phyloP scores from a whole-genome alignment of 2,797 vertebrate genomes.

The Nyctibius grandis region DNA sequence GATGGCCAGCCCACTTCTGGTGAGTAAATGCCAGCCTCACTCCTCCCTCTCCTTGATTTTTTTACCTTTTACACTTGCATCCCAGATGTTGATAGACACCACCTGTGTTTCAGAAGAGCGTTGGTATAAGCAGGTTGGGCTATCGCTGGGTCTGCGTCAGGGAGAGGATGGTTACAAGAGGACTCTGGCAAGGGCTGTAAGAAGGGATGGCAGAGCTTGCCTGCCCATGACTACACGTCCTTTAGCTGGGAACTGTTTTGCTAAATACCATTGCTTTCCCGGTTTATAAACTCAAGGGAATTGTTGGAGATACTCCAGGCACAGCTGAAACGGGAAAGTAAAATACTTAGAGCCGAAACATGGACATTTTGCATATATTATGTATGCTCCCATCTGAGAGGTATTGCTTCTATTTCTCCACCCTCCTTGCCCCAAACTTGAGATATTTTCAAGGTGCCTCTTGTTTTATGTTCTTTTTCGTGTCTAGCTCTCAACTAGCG shows the following conservation, averaged over 20 bases:
- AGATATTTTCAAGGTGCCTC: background rate
- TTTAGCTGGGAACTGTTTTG: background rate
- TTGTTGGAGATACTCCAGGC: background rate
- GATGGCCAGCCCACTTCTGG: conserved; percentile 91
- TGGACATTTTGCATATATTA: background rate
- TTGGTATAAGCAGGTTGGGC: background rate
- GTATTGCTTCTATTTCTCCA: background rate
- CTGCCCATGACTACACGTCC: background rate
- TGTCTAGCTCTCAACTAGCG: background rate
- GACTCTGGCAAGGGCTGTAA: background rate
- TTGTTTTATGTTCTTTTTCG: background rate
- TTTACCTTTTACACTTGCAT: background rate
- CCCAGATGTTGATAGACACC: background rate
- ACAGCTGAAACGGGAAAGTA: background rate
- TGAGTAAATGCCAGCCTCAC: conserved; percentile 29
- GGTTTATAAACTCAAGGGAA: background rate
- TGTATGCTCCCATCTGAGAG: background rate
- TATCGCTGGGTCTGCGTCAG: fast-evolving
- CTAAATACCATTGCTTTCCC: background rate
- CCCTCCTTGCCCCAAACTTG: background rate
- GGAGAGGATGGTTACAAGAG: background rate
- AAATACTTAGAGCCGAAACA: background rate
- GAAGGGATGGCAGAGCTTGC: background rate
- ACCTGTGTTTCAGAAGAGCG: background rate
- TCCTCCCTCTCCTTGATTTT: background rate